A percentile compares a stretch with the other conserved stretches of the same genome.
Conservation (phyloP, 2,113 vertebrate genomes). For the Pandion haliaetus region DNA sequence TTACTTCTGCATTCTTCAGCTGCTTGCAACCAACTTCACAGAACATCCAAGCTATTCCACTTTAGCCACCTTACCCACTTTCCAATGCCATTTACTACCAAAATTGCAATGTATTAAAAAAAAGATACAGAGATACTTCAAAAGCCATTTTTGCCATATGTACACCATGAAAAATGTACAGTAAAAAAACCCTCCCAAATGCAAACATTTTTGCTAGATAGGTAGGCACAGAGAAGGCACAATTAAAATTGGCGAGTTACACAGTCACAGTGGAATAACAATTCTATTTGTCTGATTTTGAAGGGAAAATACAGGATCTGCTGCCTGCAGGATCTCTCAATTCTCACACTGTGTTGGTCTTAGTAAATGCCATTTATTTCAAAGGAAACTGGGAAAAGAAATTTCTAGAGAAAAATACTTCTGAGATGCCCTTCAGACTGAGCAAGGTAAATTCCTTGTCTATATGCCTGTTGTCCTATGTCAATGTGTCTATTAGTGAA, state of each 20-base stretch:
- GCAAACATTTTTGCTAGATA: not conserved
- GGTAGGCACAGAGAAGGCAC: not conserved
- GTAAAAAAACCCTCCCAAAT: not conserved
- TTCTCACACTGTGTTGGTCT: constrained; percentile 72
- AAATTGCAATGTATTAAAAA: not conserved
- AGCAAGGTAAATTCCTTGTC: constrained; percentile 71
- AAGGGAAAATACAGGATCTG: constrained; percentile 87
- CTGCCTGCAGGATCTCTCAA: constrained; percentile 77
- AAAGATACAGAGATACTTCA: not conserved
- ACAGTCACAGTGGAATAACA: not conserved
- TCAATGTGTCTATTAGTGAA: not conserved
- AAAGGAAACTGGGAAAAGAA: constrained; percentile 84
- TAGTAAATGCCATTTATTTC: constrained; percentile 92
- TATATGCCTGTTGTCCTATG: not conserved
- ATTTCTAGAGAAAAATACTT: constrained; percentile 76
- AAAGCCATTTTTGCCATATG: not conserved
- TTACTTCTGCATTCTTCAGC: not conserved
- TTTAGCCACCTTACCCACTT: not conserved
- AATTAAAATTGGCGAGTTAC: not conserved
- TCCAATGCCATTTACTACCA: not conserved
- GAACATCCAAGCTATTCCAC: not conserved
- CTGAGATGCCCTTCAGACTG: constrained; percentile 81
- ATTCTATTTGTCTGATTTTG: not conserved
- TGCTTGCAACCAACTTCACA: not conserved
- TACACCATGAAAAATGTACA: not conserved